Conservation (phyloP, 1,140 invertebrate species). For the Bombus cullumanus region DNA sequence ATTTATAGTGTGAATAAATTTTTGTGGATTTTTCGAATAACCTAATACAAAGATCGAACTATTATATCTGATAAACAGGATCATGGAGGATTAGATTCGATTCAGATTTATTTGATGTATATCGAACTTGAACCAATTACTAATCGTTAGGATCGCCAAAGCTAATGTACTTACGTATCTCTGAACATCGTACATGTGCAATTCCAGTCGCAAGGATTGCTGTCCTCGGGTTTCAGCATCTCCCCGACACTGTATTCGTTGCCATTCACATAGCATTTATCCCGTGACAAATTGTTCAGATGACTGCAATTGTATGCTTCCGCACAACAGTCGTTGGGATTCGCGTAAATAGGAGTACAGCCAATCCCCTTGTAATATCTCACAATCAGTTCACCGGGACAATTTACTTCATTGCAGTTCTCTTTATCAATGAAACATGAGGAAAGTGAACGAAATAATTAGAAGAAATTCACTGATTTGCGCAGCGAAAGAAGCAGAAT, state of each 20-base stretch:
- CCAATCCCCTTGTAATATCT: conserved; percentile 52
- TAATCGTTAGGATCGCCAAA: neutral
- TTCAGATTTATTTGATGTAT: no score
- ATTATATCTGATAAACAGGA: no score
- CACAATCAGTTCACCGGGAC: conserved; percentile 42
- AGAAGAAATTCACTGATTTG: neutral
- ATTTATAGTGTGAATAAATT: no score
- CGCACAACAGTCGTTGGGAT: conserved; percentile 64
- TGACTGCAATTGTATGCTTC: conserved; percentile 60
- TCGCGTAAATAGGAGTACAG: conserved; percentile 60
- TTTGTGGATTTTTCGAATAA: no score
- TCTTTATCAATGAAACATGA: neutral
- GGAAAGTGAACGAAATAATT: neutral
- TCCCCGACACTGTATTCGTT: conserved; percentile 57
- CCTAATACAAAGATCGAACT: no score
- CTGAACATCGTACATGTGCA: conserved; percentile 12
- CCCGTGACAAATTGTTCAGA: conserved; percentile 25
- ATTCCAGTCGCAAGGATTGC: conserved; percentile 50
- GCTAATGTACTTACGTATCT: conserved; percentile 44
- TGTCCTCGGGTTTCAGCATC: conserved; percentile 52
- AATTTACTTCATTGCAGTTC: conserved; percentile 56
- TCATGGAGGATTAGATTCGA: neutral
- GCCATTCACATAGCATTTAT: conserved; percentile 68
- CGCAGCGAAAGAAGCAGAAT: neutral
- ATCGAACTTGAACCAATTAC: no score